Evolutionary conservation across 2,888 invertebrate species (phyloP), one percentile per base, ranked within the genome.

Genomic region (Crocallis elinguaria): DNA sequence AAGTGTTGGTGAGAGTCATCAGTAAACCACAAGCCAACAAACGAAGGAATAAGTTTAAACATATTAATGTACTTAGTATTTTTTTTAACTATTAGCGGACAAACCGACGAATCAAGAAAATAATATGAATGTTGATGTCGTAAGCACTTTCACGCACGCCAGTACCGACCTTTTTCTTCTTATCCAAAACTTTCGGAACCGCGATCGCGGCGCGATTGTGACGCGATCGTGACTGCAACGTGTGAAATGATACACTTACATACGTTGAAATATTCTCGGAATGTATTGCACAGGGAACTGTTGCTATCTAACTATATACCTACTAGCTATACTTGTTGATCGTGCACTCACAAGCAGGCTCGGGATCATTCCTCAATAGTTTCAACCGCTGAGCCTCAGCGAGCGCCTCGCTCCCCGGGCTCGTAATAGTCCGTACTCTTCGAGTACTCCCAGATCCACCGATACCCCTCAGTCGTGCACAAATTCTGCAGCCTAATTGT

Each of bases 391-490:
- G n/a, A n/a, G n/a, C n/a, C n/a, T n/a, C n/a, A n/a, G n/a, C n/a
- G 23, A 23, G 23, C 23, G 6, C 7, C 8, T 6, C 2, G 23
- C 23, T 23, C 23, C 3, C 23, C 23, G 23, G 3, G 25, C n/a
- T 25, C 9, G 9, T 25, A n/a, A n/a, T n/a, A n/a, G n/a, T n/a
- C n/a, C n/a, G n/a, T n/a, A n/a, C n/a, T n/a, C n/a, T n/a, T n/a
- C n/a, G n/a, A n/a, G n/a, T n/a, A 12, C 25, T 39, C 39, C 32
- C n/a, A 43, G 50, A 51, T 51, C 17, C 7, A 11, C 6, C 32
- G 45, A 51, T 45, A 45, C 11, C 14, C 33, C 21, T 23, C 13
- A 46, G 52, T 52, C 52, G 52, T 52, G 52, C 45, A 38, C 52
- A 33, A 21, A 41, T 44, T 39, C 45, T 29, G 37, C 7, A 39